Evolutionary conservation across 2,888 invertebrate species (phyloP).

Genomic region (Nomada fucata): DNA sequence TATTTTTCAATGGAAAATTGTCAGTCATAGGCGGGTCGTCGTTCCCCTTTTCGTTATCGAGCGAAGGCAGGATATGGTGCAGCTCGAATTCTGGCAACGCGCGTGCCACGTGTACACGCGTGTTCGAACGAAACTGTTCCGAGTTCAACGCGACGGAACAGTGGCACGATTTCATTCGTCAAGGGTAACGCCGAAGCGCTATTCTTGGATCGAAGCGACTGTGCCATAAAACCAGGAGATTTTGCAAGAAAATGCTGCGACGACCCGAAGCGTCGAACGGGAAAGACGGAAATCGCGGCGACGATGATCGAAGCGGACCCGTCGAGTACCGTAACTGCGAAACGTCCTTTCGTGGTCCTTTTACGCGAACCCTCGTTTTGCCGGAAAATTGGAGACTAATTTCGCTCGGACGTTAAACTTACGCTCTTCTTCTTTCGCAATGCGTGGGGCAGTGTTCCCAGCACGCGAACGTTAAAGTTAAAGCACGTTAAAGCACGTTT

Average conservation of each 20-base stretch:
- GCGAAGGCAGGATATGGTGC: background rate
- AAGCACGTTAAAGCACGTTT: no score
- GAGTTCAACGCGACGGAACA: background rate
- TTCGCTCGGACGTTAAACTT: no score
- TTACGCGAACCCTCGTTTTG: background rate
- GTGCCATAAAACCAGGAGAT: background rate
- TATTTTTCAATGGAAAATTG: background rate
- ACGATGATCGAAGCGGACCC: background rate
- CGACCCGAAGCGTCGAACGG: background rate
- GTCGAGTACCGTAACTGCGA: background rate
- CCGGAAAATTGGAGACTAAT: background rate
- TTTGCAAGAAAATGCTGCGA: background rate
- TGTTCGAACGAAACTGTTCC: background rate
- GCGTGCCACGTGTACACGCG: background rate
- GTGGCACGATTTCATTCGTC: background rate
- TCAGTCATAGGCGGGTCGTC: background rate
- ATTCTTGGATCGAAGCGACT: background rate
- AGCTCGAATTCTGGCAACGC: background rate
- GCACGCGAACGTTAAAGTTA: accelerated
- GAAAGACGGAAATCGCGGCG: background rate
- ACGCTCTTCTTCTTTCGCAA: no score
- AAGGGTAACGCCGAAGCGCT: background rate
- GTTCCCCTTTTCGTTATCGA: background rate
- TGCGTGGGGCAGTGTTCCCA: no score
- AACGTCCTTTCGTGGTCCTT: background rate